Conservation (phyloP, 1,140 invertebrate species). For the Latrodectus geometricus region DNA sequence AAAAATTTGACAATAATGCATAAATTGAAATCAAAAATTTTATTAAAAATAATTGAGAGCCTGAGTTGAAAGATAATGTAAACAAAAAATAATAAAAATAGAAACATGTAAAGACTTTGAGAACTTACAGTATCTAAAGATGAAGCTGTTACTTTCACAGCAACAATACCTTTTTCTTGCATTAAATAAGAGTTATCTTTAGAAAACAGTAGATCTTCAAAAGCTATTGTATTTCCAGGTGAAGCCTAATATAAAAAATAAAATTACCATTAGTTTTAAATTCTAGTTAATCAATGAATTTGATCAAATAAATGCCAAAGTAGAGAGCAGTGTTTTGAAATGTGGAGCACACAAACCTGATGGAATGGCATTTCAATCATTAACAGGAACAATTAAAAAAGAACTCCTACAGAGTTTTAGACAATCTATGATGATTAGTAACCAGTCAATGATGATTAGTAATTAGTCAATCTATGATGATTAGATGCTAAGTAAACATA, state of each 20-base stretch:
- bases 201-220: constrained; percentile 89
- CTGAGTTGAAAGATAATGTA: neutral
- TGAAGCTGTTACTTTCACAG: constrained; percentile 79
- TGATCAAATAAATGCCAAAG: too few species aligned
- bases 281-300: too few species aligned
- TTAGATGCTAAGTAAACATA: too few species aligned
- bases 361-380: too few species aligned
- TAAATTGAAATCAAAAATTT: neutral
- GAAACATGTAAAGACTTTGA: neutral
- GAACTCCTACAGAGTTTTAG: too few species aligned
- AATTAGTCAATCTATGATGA: too few species aligned
- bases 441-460: too few species aligned
- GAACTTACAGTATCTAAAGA: constrained; percentile 69
- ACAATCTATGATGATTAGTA: too few species aligned
- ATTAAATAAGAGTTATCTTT: constrained; percentile 74
- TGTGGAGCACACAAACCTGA: too few species aligned
- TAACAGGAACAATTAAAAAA: too few species aligned
- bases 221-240: constrained; percentile 88
- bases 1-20: neutral
- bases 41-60: neutral
- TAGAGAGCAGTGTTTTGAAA: too few species aligned
- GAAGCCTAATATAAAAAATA: constrained; percentile 75
- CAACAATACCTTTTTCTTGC: constrained; percentile 76
- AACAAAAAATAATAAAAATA: neutral
- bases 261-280: neutral